Evolutionary conservation across 2,888 invertebrate species (phyloP), one percentile per base, ranked within the genome.

Genomic region (Drosophila merina): DNA sequence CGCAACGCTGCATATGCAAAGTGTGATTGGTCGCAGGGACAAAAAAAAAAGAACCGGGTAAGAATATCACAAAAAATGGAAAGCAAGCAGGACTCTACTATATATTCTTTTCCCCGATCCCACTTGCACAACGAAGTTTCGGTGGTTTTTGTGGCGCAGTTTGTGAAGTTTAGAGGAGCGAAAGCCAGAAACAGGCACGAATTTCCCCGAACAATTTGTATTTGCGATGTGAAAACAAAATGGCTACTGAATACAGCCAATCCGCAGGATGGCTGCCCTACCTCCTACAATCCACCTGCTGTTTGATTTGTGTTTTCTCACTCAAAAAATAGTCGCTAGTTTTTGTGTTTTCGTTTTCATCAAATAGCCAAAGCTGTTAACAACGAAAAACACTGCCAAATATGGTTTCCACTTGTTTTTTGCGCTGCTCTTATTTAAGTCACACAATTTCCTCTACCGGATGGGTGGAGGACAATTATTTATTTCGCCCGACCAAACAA

Each of bases 211-310:
- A 76, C 79, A 86, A 82, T 82, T 82, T 82, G 88, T 82, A 73
- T 82, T 79, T 82, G 88, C 76, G 56, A 66, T 86, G 86, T 73
- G 72, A 73, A 76, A 79, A 86, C 82, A 86, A 87, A 82, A 87
- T 87, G 82, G 81, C 82, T 55, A 75, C 50, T 44, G 69, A 60
- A 60, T 51, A 49, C 12, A 47, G 47, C 52, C 62, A 69, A 56
- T 66, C 48, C 64, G 40, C 69, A 28, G 42, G 33, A 42, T n/a
- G 3, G 10, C n/a, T 28, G 1, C 47, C 10, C 26, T 6, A 28
- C 33, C n/a, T 10, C 40, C 42, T n/a, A 14, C 31, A 31, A 55
- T 25, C 72, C 81, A 82, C 88, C 86, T 82, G 82, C 88, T 87
- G 88, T 86, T 85, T 87, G 79, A 86, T 86, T 79, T 82, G 88